Evolutionary conservation across 2,797 vertebrate genomes (phyloP).

Genomic region (Acomys russatus): DNA sequence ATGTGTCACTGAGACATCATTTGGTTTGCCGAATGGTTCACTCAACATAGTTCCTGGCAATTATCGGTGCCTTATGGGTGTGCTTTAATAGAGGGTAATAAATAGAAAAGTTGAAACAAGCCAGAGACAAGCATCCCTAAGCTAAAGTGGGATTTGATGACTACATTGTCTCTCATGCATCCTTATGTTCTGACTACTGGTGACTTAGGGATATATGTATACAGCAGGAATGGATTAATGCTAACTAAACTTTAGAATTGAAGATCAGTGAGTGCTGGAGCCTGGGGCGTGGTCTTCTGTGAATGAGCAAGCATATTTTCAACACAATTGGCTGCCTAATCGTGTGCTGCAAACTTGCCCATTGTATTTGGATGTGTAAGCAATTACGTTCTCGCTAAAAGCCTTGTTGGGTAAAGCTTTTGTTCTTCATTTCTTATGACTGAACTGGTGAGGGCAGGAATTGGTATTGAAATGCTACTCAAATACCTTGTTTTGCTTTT

Average conservation of each 20-base stretch:
- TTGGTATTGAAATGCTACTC: constrained; percentile 73
- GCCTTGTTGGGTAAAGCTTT: constrained; percentile 55
- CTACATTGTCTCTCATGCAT: neutral
- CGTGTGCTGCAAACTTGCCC: constrained; percentile 66
- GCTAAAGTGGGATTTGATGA: neutral
- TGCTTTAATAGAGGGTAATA: neutral
- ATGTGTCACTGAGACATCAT: neutral
- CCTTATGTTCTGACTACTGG: neutral
- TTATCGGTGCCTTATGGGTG: neutral
- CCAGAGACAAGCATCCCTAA: neutral
- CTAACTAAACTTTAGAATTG: constrained; percentile 34
- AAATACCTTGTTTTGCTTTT: constrained; percentile 68
- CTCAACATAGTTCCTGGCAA: neutral
- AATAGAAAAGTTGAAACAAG: neutral
- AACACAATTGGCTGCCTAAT: constrained; percentile 79
- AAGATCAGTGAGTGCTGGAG: constrained; percentile 2
- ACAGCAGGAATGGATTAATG: neutral
- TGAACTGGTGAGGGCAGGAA: constrained; percentile 73
- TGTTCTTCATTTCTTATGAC: constrained; percentile 72
- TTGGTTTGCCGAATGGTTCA: constrained; percentile 14
- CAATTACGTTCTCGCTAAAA: constrained; percentile 75
- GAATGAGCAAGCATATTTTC: constrained; percentile 62
- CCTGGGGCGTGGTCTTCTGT: neutral
- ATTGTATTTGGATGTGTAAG: constrained; percentile 78
- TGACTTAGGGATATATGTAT: neutral